phyloP scores from a whole-genome alignment of 64 coral and sea anemone species.

The Astreopora myriophthalma region DNA sequence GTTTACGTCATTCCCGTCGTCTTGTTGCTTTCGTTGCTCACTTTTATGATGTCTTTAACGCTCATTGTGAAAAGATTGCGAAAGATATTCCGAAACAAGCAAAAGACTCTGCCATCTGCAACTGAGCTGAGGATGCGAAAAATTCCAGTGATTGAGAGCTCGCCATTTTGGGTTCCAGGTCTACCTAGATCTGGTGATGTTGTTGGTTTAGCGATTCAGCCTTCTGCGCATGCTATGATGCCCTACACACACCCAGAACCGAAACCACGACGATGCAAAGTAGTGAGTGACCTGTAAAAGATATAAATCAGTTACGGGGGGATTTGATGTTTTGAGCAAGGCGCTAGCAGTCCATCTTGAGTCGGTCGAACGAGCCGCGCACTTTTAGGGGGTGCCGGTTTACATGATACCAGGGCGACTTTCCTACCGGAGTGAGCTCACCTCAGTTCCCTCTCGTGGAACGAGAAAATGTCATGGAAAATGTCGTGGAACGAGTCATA shows the following conservation, averaged over 20 bases:
- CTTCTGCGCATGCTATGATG: slow-evolving; percentile 17
- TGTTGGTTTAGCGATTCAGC: slow-evolving; percentile 81
- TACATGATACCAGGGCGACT: no score
- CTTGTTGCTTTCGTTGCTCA: background rate
- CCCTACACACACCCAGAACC: slow-evolving; percentile 33
- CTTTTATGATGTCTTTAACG: background rate
- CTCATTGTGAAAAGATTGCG: background rate
- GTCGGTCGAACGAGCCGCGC: no score
- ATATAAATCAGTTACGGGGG: background rate
- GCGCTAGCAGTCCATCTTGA: no score
- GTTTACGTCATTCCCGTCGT: background rate
- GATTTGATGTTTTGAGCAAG: no score
- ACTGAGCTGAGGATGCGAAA: slow-evolving; percentile 3
- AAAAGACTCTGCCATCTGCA: background rate
- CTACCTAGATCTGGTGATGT: background rate
- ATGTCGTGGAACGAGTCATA: no score
- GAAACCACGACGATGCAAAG: slow-evolving; percentile 30
- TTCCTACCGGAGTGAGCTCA: no score
- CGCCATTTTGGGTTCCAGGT: slow-evolving; percentile 72
- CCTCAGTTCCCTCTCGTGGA: no score
- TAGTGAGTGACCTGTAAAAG: background rate
- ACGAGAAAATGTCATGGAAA: no score
- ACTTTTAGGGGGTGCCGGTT: no score
- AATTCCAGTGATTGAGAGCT: slow-evolving; percentile 64
- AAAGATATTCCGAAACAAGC: background rate